These are phyloP conservation scores for Zoanthus sansibaricus DNA, from an alignment of 92 coral and sea anemone species.

Conservation along the genomic window DNA sequence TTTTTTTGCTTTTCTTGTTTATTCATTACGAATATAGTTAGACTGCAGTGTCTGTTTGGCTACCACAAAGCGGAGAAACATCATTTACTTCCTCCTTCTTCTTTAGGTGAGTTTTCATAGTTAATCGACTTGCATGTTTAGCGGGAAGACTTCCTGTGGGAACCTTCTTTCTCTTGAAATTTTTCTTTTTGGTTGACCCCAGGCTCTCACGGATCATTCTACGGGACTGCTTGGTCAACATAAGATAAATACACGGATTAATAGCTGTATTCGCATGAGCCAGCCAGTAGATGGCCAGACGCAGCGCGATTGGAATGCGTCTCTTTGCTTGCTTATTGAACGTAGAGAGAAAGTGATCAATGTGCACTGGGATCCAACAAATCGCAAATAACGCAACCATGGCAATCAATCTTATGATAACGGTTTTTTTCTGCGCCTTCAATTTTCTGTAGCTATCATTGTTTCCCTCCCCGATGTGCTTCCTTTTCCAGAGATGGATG, in stretches of 20 bases:
- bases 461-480: constrained; percentile 66
- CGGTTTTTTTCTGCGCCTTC: constrained; percentile 70
- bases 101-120: constrained; percentile 15
- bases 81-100: constrained; percentile 8
- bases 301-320: constrained; percentile 53
- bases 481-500: constrained; percentile 70
- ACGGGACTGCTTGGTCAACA: constrained; percentile 77
- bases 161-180: background rate
- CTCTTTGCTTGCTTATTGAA: constrained; percentile 27
- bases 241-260: constrained; percentile 79
- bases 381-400: constrained; percentile 75
- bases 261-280: constrained; percentile 77
- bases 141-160: background rate
- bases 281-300: constrained; percentile 42
- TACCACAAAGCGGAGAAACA: constrained; percentile 26
- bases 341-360: constrained; percentile 42
- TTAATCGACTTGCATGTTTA: constrained; percentile 8
- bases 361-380: constrained; percentile 84
- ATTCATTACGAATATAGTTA: background rate
- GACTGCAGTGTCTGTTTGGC: constrained; percentile 24
- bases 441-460: constrained; percentile 62
- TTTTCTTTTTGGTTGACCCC: background rate
- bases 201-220: constrained; percentile 47
- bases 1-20: too few relatives aligned
- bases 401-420: constrained; percentile 74